Evolutionary conservation across 1,140 invertebrate genomes (phyloP).

Genomic region (Hetaerina americana): DNA sequence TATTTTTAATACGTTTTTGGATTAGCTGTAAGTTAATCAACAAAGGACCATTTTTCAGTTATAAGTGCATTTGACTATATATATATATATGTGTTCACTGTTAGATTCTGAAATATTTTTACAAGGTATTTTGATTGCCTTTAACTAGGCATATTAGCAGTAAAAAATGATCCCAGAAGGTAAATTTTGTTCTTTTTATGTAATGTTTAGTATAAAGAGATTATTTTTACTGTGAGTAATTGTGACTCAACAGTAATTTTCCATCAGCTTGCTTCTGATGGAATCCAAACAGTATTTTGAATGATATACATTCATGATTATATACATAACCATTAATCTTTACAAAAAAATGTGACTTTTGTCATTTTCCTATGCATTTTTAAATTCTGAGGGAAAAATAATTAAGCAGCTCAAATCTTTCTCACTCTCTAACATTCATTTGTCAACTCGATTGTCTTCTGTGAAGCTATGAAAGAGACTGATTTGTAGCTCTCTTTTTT

Average conservation of each 20-base stretch:
- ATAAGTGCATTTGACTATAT: background rate
- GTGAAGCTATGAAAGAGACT: background rate
- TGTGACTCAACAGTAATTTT: background rate
- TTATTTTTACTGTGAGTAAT: constrained; percentile 1
- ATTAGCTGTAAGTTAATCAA: background rate
- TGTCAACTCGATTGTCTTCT: background rate
- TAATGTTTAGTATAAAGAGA: background rate
- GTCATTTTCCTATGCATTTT: background rate
- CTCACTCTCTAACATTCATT: background rate
- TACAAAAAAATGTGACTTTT: background rate
- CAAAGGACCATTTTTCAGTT: background rate
- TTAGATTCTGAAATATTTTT: constrained; percentile 1
- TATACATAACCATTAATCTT: background rate
- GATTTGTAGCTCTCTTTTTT: background rate
- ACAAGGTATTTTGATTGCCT: background rate
- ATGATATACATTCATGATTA: background rate
- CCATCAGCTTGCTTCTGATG: background rate
- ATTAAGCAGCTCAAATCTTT: background rate
- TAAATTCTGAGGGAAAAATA: background rate
- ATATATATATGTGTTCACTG: background rate
- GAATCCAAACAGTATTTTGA: background rate
- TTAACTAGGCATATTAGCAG: too few species aligned
- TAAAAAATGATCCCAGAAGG: background rate
- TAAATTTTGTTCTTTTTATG: constrained; percentile 1
- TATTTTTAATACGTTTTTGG: background rate